Base-by-base conservation (phyloP, 2,797 vertebrate species). In the Pogoniulus pusillus region DNA sequence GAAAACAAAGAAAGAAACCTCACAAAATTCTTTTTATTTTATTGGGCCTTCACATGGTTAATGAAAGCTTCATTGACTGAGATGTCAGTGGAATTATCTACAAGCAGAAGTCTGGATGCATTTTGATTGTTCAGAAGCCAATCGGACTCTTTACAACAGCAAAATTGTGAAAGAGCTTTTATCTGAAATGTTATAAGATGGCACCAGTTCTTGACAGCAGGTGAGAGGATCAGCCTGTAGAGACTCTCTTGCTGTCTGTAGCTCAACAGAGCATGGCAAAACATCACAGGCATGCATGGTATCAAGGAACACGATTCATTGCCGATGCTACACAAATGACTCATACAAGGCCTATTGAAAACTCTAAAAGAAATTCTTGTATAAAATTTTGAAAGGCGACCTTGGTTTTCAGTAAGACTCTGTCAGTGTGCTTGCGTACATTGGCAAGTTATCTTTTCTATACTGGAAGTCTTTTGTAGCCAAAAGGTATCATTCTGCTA, bases 81-180 rank as follows among this genome's bases (percentile, higher is more conserved):
- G 9, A 35, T 13, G 24, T 37, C 20, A 30, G 10, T 30, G 49
- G 62, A 93, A 87, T 63, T 43, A 63, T 60, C 75, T 85, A 32
- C 7, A 29, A n/a, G 35, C 17, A 45, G 18, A 51, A 91, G 30
- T 26, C 47, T 82, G 57, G 16, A 16, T 86, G 30, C 4, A 10
- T 71, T 92, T 68, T 3, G 9, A 16, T 27, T 66, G 10, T 41
- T 35, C 19, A 23, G 45, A 86, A 70, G 57, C 22, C 82, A 85
- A 1, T 3, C 2, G 2, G 32, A 62, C n/a, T 7, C 47, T 55
- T 24, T 27, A 24, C 12, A 35, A 7, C 6, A 1, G 24, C 49
- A 64, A 29, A 37, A 53, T 39, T 34, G 62, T 5, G 6, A 77
- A 90, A 74, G 35, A 57, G 13, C 18, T 89, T 93, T 89, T 64